phyloP scores from a whole-genome alignment of 1,140 invertebrate genomes.

The Procambarus clarkii region DNA sequence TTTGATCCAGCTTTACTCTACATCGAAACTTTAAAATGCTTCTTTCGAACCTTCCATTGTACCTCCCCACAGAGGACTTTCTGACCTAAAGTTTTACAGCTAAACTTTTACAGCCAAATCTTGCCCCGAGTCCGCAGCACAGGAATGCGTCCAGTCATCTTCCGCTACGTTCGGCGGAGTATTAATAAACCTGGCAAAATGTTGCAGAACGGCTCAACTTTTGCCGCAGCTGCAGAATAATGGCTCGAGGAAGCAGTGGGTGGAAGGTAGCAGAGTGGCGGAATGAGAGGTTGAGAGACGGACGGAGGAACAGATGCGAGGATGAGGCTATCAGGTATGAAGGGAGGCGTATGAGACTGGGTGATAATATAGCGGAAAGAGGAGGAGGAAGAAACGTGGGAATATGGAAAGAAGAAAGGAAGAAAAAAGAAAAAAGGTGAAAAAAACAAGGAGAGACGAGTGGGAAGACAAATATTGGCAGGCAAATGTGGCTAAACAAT shows the following conservation, averaged over 20 bases:
- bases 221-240: background rate
- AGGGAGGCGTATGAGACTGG: too few relatives aligned
- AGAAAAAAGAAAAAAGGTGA: background rate
- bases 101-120: too few relatives aligned
- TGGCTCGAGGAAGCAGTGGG: background rate
- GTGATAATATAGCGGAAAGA: too few relatives aligned
- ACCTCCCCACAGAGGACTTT: background rate
- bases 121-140: too few relatives aligned
- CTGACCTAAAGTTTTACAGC: background rate
- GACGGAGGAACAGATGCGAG: too few relatives aligned
- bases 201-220: background rate
- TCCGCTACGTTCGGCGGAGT: background rate
- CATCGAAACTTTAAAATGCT: background rate
- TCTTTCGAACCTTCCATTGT: background rate
- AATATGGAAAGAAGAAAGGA: too few relatives aligned
- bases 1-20: background rate
- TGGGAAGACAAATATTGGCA: too few relatives aligned
- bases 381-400: background rate
- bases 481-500: too few relatives aligned
- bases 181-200: slow-evolving; percentile 4
- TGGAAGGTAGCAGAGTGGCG: background rate
- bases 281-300: background rate
- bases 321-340: too few relatives aligned
- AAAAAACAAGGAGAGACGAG: background rate
- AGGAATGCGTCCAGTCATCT: background rate